Evolutionary conservation across 2,888 invertebrate species (phyloP), one percentile per base, ranked within the genome.

Genomic region (Drosophila yooni): DNA sequence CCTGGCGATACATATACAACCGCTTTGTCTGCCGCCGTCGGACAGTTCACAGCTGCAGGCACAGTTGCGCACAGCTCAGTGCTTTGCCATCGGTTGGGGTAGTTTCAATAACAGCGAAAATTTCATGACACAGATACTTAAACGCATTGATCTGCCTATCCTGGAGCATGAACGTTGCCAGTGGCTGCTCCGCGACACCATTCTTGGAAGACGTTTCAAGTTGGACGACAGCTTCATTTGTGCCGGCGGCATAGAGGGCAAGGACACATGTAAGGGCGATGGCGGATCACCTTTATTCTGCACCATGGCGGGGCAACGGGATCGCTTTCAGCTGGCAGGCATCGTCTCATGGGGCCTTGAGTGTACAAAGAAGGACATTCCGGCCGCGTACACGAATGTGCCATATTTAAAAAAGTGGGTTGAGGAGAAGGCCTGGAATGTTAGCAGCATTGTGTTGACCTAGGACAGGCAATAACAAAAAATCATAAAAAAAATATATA

Each of bases 211-310:
- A 0, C 94, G 94, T 86, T 97, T 95, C 91, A 80, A 92, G 38
- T 93, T 97, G 1, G 95, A 96, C 83, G 82, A 93, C 0, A 95
- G 95, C 15, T 96, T 97, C 92, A 94, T 96, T 71, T 97, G 97
- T 85, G 97, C 97, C 0, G 97, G 97, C 0, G 97, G 97, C 0
- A 95, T 95, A 76, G 73, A 91, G 0, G 96, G 95, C 27, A 94
- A 94, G 81, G 92, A 92, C 54, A 90, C 91, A 1, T 92, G 92
- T 59, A 75, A 92, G 18, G 92, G 93, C 3, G 97, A 97, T 85
- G 97, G 97, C 0, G 97, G 97, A 1, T 96, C 96, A 7, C 96
- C 97, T 0, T 92, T 97, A 5, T 96, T 96, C n/a, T 97, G 97
- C 82, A 79, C 76, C 0, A 68, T 91, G 40, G 95, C 95, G 0